Evolutionary conservation across 2,797 vertebrate species (phyloP).

Genomic region (Atherinosoma microstoma): DNA sequence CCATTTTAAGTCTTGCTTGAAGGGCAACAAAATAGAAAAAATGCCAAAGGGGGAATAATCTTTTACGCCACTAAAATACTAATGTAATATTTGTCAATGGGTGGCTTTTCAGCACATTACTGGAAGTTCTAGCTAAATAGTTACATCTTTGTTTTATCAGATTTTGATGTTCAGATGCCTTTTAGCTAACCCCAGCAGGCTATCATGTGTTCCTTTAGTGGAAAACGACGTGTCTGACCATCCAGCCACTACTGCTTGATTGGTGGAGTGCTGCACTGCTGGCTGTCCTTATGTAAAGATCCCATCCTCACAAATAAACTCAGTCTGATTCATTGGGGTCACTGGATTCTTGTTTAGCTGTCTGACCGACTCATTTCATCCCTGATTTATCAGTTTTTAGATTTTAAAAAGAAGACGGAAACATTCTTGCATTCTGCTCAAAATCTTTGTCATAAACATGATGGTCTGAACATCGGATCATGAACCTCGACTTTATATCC

Average conservation of each 20-base stretch:
- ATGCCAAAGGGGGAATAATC: no score
- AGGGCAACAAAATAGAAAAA: no score
- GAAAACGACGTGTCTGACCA: neutral
- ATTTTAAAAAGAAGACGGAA: neutral
- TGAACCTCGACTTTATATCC: neutral
- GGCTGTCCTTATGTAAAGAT: neutral
- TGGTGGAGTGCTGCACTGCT: neutral
- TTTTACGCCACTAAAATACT: no score
- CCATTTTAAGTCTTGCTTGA: no score
- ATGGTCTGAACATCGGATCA: neutral
- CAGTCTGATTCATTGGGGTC: neutral
- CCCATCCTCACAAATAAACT: neutral
- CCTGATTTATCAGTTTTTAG: neutral
- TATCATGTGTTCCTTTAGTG: neutral
- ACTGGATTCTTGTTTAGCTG: no score
- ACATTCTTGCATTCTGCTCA: neutral
- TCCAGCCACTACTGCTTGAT: neutral
- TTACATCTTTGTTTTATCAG: no score
- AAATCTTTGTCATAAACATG: neutral
- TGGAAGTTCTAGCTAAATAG: neutral
- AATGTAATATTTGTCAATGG: no score
- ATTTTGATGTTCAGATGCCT: no score
- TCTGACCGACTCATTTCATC: neutral
- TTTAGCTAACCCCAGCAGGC: no score
- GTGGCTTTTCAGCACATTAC: no score